Base-by-base conservation (phyloP, 2,888 invertebrate species). In the Antitype chi region DNA sequence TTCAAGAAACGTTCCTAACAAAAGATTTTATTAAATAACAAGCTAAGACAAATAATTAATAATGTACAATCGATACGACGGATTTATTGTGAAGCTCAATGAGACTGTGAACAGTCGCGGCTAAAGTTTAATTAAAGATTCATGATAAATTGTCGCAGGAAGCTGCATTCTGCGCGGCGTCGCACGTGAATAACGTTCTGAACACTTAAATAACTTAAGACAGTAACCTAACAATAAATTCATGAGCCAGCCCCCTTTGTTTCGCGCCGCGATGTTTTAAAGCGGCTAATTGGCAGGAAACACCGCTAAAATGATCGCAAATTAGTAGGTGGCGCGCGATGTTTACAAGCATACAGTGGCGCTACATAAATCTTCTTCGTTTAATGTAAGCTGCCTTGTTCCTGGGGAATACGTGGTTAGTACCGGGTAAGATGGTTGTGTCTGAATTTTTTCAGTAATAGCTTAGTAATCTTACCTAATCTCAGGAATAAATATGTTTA, bases 101-200 rank as follows among this genome's bases (percentile, higher is more conserved):
- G 93, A 94, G 93, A 90, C 93, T 89, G 91, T 90, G 93, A 94
- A 91, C 94, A 95, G 94, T 94, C 94, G 93, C 92, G 93, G 95
- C 92, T 94, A 94, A 96, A 96, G 94, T 96, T 96, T 96, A 96
- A 96, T 96, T 96, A 96, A 96, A 96, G 96, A 96, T 96, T 96
- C 96, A 96, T 96, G 96, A 96, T 96, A 96, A 96, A 96, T 96
- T 95, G 95, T 95, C 94, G 93, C 92, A 93, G 95, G 95, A 95
- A 95, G 95, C 94, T 96, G 96, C 95, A 96, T 94, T 94, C 94
- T 94, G 92, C 92, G 91, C 90, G 89, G 91, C 92, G 93, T 93
- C 93, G 93, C 93, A 95, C 95, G 95, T 94, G 95, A 96, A 95
- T 94, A 94, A 94, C 95, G 77, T 81, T 93, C 92, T 93, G 93